Evolutionary conservation across 2,888 invertebrate species (phyloP), one percentile per base, ranked within the genome.

Genomic region (Drosophila helvetica): DNA sequence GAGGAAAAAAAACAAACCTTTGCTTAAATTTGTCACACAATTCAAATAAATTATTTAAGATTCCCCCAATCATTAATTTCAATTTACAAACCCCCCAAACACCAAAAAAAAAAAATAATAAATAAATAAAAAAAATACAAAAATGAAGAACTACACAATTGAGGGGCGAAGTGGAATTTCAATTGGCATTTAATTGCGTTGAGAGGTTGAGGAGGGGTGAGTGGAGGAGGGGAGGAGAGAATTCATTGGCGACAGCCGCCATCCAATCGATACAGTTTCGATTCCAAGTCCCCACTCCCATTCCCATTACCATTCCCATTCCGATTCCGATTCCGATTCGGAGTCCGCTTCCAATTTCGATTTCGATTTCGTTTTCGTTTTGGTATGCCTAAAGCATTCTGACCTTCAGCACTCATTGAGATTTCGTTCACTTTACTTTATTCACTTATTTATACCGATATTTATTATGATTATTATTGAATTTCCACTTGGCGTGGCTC

Each of bases 381-480:
- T 68, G 56, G 66, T 68, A 56, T 66, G 48, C 68, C 68, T 33
- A 15, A 88, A 88, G 84, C 87, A 84, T 88, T 89, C 72, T 84
- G 80, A 89, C 88, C 88, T 89, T 88, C 88, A 84, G 58, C 80
- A 79, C 71, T 84, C 86, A 89, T 90, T 88, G 81, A 86, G 78
- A 79, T 88, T 74, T 72, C 55, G 70, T 71, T 54, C 62, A 61
- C 74, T 74, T 52, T 25, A 50, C 63, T 63, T 64, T 48, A 63
- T 51, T 50, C 56, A 33, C 68, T 48, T 48, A 54, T 47, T 67
- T 56, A 55, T 54, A 48, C 30, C 17, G 68, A 67, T 66, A 73
- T 71, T 73, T 64, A 64, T 71, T 33, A 45, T 64, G 74, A 71
- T 73, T 71, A 58, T 71, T 73, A 71, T 71, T 71, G 56, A 73